A percentile compares a stretch with the other conserved stretches of the same genome.
phyloP scores from a whole-genome alignment of 2,888 invertebrate species.

The Holacanthella duospinosa region DNA sequence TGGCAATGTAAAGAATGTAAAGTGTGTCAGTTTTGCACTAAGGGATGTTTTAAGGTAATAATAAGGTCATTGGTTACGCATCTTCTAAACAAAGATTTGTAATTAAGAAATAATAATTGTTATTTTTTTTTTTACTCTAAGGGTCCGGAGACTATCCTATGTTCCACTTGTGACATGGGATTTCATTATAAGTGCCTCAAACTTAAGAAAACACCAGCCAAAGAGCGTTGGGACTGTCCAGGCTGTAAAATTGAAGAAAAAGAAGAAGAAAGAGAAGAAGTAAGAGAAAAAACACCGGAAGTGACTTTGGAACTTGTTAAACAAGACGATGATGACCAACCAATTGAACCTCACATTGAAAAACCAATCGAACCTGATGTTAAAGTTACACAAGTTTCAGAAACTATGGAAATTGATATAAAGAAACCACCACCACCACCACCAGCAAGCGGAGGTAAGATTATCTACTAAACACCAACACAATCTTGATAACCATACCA shows the following conservation, averaged over 20 bases:
- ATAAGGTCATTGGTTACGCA: too few relatives aligned
- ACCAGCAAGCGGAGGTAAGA: not conserved
- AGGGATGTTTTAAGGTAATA: not conserved
- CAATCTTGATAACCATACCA: too few relatives aligned
- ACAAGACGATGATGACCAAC: too few relatives aligned
- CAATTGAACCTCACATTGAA: too few relatives aligned
- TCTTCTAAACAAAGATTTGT: too few relatives aligned
- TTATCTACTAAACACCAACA: too few relatives aligned
- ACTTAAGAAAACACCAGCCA: not conserved
- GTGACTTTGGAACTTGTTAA: not conserved
- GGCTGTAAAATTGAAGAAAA: not conserved
- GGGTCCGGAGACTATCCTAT: not conserved
- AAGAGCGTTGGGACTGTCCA: not conserved
- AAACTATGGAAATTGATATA: too few relatives aligned
- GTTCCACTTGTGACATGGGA: not conserved
- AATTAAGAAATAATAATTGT: too few relatives aligned
- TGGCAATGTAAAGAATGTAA: slow-evolving; percentile 17
- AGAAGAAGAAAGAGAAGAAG: not conserved
- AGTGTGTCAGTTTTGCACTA: not conserved
- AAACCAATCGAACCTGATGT: too few relatives aligned
- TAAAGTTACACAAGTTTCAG: too few relatives aligned
- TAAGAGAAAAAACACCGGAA: not conserved
- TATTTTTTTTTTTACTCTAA: too few relatives aligned
- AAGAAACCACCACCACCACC: not conserved
- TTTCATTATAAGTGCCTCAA: not conserved